These are phyloP conservation scores for Tylochromis polylepis DNA, from an alignment of 2,113 vertebrate species.

Conservation along the genomic window DNA sequence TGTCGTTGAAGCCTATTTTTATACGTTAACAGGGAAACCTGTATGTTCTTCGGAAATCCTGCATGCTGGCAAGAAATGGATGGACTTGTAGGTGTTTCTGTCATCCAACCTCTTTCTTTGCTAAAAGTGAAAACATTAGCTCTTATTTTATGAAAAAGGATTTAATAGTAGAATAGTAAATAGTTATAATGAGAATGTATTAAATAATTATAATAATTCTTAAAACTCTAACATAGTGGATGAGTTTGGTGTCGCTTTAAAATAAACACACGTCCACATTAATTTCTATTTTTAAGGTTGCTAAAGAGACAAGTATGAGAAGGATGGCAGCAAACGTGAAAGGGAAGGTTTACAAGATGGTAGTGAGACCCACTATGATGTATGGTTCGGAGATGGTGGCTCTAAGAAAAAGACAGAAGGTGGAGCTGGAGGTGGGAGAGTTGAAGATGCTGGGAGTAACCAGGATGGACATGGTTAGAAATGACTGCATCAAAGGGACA, in stretches of 20 bases:
- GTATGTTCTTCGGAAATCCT: neutral
- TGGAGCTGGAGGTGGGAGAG: too few relatives aligned
- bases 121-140: neutral
- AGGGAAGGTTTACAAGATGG: neutral
- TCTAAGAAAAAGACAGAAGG: too few relatives aligned
- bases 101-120: neutral
- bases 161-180: neutral
- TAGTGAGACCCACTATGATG: accelerated
- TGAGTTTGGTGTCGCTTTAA: neutral
- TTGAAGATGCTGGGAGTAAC: too few relatives aligned
- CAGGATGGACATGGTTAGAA: too few relatives aligned
- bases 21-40: neutral
- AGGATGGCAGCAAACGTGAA: neutral
- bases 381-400: neutral
- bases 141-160: neutral
- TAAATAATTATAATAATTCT: neutral
- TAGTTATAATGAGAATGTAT: neutral
- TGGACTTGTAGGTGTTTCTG: neutral
- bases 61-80: neutral
- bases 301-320: neutral
- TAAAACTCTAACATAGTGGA: neutral
- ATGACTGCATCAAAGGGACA: too few relatives aligned
- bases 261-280: neutral
- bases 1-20: neutral
- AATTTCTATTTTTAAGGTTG: neutral